Conservation (phyloP, 2,797 vertebrate genomes). For the Hoplostethus atlanticus region DNA sequence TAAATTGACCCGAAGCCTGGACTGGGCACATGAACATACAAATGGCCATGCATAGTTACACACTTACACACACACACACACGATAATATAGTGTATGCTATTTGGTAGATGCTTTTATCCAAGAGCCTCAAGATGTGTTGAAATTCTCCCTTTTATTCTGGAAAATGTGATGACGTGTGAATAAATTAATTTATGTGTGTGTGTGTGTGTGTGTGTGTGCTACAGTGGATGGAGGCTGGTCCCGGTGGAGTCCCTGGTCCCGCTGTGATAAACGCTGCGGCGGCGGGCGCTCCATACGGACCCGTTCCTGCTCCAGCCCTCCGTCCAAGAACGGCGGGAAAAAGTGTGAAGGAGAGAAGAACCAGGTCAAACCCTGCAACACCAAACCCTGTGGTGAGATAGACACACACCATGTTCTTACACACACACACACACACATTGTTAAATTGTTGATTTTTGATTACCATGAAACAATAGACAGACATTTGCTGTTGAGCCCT, state of each 20-base stretch:
- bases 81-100: background rate
- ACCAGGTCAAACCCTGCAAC: conserved; percentile 90
- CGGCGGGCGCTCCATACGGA: conserved; percentile 88
- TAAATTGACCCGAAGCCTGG: too few relatives aligned
- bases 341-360: conserved; percentile 87
- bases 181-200: background rate
- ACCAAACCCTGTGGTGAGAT: conserved; percentile 88
- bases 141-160: too few relatives aligned
- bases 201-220: conserved; percentile 1
- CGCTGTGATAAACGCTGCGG: conserved; percentile 90
- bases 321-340: conserved; percentile 92
- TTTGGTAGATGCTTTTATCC: background rate
- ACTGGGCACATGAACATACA: background rate
- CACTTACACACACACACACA: background rate
- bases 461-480: background rate
- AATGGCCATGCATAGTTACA: background rate
- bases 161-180: background rate
- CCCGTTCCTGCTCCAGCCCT: conserved; percentile 90
- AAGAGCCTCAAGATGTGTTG: too few relatives aligned
- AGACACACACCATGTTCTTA: background rate
- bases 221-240: conserved; percentile 91
- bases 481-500: background rate
- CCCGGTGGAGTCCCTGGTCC: conserved; percentile 93
- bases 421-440: background rate
- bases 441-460: background rate